These are phyloP conservation scores for Aplysina aerophoba DNA, from an alignment of 37 sponge, comb jelly and placozoan genomes.

Conservation along the genomic window DNA sequence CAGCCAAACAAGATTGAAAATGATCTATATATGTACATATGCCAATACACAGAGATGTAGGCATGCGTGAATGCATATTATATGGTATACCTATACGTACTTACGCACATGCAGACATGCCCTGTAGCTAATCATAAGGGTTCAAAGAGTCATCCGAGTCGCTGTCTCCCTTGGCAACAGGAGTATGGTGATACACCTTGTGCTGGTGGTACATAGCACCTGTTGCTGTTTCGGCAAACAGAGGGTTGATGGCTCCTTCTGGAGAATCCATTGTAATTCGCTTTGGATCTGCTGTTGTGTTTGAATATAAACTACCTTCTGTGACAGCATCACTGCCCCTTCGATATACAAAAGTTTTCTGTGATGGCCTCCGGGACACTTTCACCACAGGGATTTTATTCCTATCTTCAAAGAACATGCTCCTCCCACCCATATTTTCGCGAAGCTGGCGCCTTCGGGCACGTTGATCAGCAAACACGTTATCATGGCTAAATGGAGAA, in stretches of 20 bases:
- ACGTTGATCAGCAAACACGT: constrained; percentile 15
- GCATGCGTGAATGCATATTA: no score
- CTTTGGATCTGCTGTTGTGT: constrained; percentile 12
- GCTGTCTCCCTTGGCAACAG: not conserved
- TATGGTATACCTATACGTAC: no score
- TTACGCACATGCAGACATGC: no score
- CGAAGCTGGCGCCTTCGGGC: constrained; percentile 23
- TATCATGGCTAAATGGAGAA: not conserved
- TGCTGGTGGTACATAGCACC: no score
- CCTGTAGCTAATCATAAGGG: constrained; percentile 10
- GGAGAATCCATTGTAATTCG: constrained; percentile 15
- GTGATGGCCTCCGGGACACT: constrained; percentile 8
- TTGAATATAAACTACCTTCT: constrained; percentile 19
- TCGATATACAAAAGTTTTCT: not conserved
- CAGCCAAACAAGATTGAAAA: no score
- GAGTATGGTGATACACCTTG: no score
- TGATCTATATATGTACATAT: no score
- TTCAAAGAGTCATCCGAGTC: constrained; percentile 13
- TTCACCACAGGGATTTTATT: constrained; percentile 12
- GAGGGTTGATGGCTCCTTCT: constrained; percentile 27
- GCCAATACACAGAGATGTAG: no score
- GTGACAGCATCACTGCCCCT: not conserved
- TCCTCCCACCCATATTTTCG: not conserved
- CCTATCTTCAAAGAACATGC: constrained; percentile 25
- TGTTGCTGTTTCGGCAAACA: not conserved